phyloP scores from a whole-genome alignment of 2,113 vertebrate species.

The Ailurus styani region DNA sequence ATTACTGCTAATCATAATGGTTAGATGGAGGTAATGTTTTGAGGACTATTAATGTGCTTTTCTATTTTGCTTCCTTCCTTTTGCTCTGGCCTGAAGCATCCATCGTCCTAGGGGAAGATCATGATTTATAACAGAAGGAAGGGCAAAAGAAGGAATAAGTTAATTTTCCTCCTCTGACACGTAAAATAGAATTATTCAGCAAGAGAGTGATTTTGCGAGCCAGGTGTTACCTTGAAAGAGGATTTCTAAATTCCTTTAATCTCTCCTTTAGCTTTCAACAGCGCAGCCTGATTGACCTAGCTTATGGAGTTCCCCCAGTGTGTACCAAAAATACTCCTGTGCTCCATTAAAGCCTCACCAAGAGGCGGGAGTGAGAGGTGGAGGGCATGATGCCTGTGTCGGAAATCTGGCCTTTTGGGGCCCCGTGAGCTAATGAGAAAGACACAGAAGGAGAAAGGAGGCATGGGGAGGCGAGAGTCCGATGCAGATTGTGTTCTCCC shows the following conservation, averaged over 20 bases:
- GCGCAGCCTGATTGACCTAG: background rate
- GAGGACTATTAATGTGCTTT: background rate
- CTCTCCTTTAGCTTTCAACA: background rate
- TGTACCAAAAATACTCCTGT: background rate
- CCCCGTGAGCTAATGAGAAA: background rate
- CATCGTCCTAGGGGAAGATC: background rate
- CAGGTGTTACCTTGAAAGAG: constrained; percentile 3
- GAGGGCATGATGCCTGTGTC: background rate
- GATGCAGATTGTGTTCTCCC: background rate
- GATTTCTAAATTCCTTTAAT: constrained; percentile 24
- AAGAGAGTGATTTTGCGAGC: background rate
- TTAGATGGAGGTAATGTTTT: background rate
- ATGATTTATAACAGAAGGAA: constrained; percentile 22
- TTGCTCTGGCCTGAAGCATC: background rate
- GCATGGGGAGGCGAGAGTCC: background rate
- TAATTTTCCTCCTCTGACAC: background rate
- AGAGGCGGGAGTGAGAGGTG: background rate
- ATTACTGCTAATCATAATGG: background rate
- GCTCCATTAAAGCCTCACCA: background rate
- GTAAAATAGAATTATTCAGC: background rate
- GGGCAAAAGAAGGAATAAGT: background rate
- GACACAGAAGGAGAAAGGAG: background rate
- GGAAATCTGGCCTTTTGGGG: background rate
- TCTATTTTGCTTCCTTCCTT: background rate
- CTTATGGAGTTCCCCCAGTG: background rate